Base-by-base conservation (phyloP, 1,140 invertebrate species). In the Aphaenogaster floridana region DNA sequence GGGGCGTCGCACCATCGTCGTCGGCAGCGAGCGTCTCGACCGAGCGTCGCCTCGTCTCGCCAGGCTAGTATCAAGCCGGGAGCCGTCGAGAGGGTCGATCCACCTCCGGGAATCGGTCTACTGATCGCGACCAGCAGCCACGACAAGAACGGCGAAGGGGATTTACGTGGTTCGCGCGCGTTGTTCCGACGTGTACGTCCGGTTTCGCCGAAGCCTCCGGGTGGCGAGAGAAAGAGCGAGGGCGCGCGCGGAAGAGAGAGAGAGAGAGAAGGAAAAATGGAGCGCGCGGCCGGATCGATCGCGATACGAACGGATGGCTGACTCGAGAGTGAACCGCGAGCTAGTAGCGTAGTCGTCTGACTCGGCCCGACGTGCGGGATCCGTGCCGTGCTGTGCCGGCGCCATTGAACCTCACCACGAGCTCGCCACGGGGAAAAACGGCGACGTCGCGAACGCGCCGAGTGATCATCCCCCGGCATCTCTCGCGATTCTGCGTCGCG, bases 241-340 rank as follows among this genome's bases (percentile, higher is more conserved):
- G 69, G 63, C 45, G 59, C 57, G 36, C 3, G 48, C 52, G 21
- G 21, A 64, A 71, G 45, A 54, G 68, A 54, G 68, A 76, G 13
- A 50, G 57, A 72, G 50, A 86, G 74, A 86, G 59, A 52, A 63
- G 76, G 78, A 93, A 93, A 94, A 93, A 94, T 94, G 93, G 93
- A 93, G 93, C 92, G 92, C 87, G 90, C 91, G 89, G 88, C 90
- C 92, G 94, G 93, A 94, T 95, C 94, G 93, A 95, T 95, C 92
- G 94, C 92, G 91, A 93, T 94, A 94, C 94, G 94, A 93, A 93
- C 88, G 90, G 83, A 88, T 89, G 68, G 88, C 86, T 68, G 93
- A 88, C 84, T 80, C 78, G 87, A 89, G 89, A 86, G 69, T 88
- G 86, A 88, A 79, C 63, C 77, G 64, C 50, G 76, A 86, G 59